phyloP scores from a whole-genome alignment of 2,113 vertebrate genomes.

The Jaculus jaculus region DNA sequence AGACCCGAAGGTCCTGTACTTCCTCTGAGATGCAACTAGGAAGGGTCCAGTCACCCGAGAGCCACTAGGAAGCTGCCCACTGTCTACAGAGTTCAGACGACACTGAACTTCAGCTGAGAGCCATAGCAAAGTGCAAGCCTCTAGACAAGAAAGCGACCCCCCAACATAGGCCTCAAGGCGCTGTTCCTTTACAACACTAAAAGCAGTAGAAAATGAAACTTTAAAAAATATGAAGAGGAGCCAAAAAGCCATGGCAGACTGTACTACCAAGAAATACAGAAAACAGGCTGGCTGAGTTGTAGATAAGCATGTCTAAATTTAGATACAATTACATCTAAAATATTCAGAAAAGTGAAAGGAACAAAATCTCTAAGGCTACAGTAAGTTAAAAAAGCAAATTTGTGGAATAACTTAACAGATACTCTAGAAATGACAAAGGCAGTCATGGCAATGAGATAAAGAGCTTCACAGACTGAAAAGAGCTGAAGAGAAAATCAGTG shows the following conservation, averaged over 20 bases:
- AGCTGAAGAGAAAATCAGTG: conserved; percentile 3
- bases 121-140: not conserved
- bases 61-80: not conserved
- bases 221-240: not conserved
- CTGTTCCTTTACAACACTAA: not conserved
- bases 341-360: not conserved
- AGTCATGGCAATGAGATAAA: too few relatives aligned
- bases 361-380: not conserved
- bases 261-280: not conserved
- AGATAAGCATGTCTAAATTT: too few relatives aligned
- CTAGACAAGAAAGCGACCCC: not conserved
- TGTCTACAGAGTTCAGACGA: not conserved
- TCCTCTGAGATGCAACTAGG: not conserved
- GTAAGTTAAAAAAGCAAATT: too few relatives aligned
- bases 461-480: not conserved
- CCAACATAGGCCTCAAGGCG: not conserved
- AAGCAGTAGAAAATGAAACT: not conserved
- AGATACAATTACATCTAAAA: too few relatives aligned
- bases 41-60: not conserved
- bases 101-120: not conserved
- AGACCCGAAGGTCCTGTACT: not conserved
- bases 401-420: too few relatives aligned
- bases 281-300: not conserved
- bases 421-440: too few relatives aligned
- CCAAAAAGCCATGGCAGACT: not conserved